These are phyloP conservation scores for Drosophila serrata DNA, from an alignment of 1,140 invertebrate genomes.

Conservation along the genomic window DNA sequence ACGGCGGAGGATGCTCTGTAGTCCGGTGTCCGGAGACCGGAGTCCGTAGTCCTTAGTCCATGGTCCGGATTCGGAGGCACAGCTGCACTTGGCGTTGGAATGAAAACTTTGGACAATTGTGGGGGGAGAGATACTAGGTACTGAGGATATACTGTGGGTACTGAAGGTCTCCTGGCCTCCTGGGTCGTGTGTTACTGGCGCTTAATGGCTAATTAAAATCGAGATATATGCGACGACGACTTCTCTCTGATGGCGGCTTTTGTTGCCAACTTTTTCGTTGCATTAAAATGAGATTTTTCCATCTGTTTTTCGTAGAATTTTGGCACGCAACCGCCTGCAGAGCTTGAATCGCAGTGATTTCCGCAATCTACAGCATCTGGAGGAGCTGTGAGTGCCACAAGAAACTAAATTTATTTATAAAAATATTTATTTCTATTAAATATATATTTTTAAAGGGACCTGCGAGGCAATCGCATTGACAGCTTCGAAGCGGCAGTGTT, in stretches of 20 bases:
- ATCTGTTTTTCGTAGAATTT: slow-evolving; percentile 67
- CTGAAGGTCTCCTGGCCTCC: slow-evolving; percentile 10
- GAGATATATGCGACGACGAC: slow-evolving; percentile 51
- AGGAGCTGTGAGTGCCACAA: slow-evolving; percentile 83
- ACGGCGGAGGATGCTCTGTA: neutral
- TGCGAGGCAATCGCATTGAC: slow-evolving; percentile 83
- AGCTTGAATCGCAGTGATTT: slow-evolving; percentile 69
- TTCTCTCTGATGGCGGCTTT: slow-evolving; percentile 41
- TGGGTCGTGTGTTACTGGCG: slow-evolving; percentile 43
- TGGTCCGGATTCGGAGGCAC: slow-evolving; percentile 44
- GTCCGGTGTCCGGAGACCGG: slow-evolving; percentile 4
- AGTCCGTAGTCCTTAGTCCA: neutral
- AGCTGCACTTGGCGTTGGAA: slow-evolving; percentile 61
- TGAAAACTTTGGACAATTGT: slow-evolving; percentile 39
- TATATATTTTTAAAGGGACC: slow-evolving; percentile 67
- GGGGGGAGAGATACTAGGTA: neutral
- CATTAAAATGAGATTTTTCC: slow-evolving; percentile 74
- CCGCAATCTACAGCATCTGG: slow-evolving; percentile 64
- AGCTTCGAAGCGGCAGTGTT: slow-evolving; percentile 75
- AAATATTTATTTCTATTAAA: neutral
- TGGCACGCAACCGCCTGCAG: slow-evolving; percentile 78
- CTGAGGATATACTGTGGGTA: neutral
- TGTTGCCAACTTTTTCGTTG: slow-evolving; percentile 49
- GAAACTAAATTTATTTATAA: neutral
- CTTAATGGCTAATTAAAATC: slow-evolving; percentile 78